phyloP scores from a whole-genome alignment of 2,113 vertebrate genomes.

The Protomyctophum bolini region DNA sequence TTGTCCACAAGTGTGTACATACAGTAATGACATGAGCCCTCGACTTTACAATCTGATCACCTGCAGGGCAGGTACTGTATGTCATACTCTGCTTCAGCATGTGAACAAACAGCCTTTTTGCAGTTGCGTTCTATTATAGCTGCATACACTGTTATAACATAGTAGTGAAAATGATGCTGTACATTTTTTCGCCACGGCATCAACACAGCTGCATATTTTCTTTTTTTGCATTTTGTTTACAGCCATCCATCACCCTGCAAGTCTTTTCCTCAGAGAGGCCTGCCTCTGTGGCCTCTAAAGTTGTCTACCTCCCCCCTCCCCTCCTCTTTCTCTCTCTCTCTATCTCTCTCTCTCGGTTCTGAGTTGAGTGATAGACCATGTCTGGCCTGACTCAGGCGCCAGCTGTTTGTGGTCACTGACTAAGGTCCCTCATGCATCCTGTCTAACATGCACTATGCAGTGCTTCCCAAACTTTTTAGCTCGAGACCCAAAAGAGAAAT shows the following conservation, averaged over 20 bases:
- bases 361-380: slow-evolving; percentile 43
- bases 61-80: not conserved
- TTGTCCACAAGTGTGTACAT: not conserved
- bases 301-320: slow-evolving; percentile 49
- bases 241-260: slow-evolving; percentile 49
- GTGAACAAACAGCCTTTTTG: not conserved
- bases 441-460: slow-evolving; percentile 4
- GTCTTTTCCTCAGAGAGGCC: slow-evolving; percentile 19
- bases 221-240: slow-evolving; percentile 39
- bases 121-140: not conserved
- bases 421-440: slow-evolving; percentile 52
- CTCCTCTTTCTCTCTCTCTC: slow-evolving; percentile 11
- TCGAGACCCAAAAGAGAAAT: too few species aligned
- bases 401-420: slow-evolving; percentile 66
- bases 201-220: slow-evolving; percentile 23
- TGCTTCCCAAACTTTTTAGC: too few species aligned
- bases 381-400: slow-evolving; percentile 68
- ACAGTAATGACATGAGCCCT: not conserved
- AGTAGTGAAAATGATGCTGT: too few species aligned
- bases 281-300: slow-evolving; percentile 54
- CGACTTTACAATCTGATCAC: not conserved
- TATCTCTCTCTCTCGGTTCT: slow-evolving; percentile 9
- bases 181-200: not conserved
- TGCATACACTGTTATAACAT: not conserved
- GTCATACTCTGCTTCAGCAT: not conserved